A percentile compares a stretch with the other conserved stretches of the same genome.
These are phyloP conservation scores for Conistra vaccinii DNA, from an alignment of 2,888 invertebrate species.

Conservation along the genomic window DNA sequence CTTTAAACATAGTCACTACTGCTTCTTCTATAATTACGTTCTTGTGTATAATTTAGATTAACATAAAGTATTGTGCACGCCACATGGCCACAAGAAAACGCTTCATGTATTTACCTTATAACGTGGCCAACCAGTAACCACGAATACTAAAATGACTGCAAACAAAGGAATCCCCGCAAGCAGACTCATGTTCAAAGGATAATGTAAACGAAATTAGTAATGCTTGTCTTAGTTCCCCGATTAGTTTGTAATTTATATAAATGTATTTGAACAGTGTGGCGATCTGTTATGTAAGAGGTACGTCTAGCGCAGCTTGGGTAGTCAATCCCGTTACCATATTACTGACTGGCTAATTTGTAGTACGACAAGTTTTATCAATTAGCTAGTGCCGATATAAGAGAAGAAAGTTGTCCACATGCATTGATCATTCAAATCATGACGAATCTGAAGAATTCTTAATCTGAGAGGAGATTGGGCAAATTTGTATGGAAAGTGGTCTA, in stretches of 20 bases:
- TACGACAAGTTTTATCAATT: not conserved
- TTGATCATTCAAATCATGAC: not conserved
- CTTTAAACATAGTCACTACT: too few species aligned
- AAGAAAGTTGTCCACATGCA: not conserved
- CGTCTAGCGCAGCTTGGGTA: not conserved
- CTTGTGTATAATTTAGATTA: not conserved
- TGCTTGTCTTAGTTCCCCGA: constrained; percentile 7
- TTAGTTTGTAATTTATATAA: not conserved
- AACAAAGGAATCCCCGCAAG: constrained; percentile 21
- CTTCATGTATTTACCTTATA: not conserved
- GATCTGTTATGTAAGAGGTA: not conserved
- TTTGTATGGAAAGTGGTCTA: too few species aligned
- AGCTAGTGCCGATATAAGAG: not conserved
- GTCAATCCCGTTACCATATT: not conserved
- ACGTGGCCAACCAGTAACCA: not conserved
- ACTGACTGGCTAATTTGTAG: not conserved
- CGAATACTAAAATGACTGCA: constrained; percentile 24
- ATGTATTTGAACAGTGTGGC: not conserved
- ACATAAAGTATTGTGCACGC: constrained; percentile 5
- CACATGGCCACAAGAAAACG: constrained; percentile 3
- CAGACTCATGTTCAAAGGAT: constrained; percentile 3
- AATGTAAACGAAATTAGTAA: constrained; percentile 30
- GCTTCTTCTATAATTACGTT: too few species aligned
- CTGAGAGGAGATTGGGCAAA: not conserved
- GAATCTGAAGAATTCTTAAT: not conserved